Percentiles rank a stretch among this genome's conserved stretches.
Conservation (phyloP, 2,888 invertebrate species). For the Synergus laeviventris region DNA sequence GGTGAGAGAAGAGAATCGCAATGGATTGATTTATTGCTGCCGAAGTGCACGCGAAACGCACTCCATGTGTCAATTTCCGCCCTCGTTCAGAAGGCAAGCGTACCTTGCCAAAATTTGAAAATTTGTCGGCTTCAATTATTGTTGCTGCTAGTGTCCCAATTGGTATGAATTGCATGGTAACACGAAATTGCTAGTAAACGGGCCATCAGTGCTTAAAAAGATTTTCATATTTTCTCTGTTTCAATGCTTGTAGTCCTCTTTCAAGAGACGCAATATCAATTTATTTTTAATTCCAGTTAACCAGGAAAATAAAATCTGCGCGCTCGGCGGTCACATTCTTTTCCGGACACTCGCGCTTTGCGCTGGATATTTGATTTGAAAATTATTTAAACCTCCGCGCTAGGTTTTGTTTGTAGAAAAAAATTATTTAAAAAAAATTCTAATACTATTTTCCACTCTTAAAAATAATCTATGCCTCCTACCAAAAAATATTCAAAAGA, state of each 20-base stretch:
- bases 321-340: no score
- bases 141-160: conserved; percentile 9
- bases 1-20: conserved; percentile 43
- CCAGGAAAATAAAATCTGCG: no score
- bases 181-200: conserved; percentile 14
- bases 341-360: no score
- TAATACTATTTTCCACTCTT: no score
- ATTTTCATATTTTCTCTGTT: conserved; percentile 13
- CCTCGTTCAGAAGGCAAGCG: conserved; percentile 32
- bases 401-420: no score
- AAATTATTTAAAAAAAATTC: no score
- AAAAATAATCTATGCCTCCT: no score
- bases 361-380: no score
- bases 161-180: conserved; percentile 23
- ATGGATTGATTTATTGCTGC: conserved; percentile 39
- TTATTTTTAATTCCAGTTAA: not conserved
- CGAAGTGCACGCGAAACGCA: conserved; percentile 39
- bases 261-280: not conserved
- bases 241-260: not conserved
- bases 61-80: conserved; percentile 38
- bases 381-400: no score
- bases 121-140: conserved; percentile 35
- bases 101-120: conserved; percentile 34
- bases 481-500: no score
- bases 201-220: not conserved